phyloP scores from a whole-genome alignment of 2,797 vertebrate species.

The Champsocephalus gunnari region DNA sequence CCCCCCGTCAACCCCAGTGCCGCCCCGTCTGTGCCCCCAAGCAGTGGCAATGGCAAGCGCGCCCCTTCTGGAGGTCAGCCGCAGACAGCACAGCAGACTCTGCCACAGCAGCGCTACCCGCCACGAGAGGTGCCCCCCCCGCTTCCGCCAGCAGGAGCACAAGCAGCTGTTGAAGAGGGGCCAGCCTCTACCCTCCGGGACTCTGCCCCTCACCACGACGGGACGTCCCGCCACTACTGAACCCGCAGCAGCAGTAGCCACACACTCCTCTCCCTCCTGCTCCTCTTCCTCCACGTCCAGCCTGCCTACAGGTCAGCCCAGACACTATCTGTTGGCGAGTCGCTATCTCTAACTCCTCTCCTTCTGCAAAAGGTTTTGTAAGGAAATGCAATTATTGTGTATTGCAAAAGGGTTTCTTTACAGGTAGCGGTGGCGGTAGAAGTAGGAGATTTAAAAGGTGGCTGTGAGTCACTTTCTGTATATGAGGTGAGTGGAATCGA shows the following conservation, averaged over 20 bases:
- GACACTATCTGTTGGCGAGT: constrained; percentile 31
- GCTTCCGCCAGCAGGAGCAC: constrained; percentile 97
- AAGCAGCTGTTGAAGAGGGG: constrained; percentile 97
- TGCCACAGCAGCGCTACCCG: constrained; percentile 90
- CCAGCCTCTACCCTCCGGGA: constrained; percentile 90
- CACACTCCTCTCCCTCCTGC: constrained; percentile 68
- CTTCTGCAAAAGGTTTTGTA: not conserved
- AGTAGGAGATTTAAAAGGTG: not conserved
- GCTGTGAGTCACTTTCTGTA: not conserved
- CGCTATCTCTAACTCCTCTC: not conserved
- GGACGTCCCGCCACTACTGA: constrained; percentile 66
- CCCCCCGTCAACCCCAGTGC: constrained; percentile 89
- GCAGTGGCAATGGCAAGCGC: constrained; percentile 96
- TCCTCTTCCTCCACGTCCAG: constrained; percentile 66
- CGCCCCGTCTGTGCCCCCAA: constrained; percentile 87
- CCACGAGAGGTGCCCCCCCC: constrained; percentile 94
- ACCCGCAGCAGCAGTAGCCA: constrained; percentile 72
- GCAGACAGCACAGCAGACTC: constrained; percentile 86
- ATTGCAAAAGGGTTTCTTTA: not conserved
- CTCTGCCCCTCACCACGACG: constrained; percentile 63
- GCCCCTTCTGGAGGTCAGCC: constrained; percentile 83
- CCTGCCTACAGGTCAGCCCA: constrained; percentile 74
- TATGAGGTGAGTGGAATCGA: not conserved
- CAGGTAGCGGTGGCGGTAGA: not conserved
- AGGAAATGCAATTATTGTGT: not conserved